phyloP scores from a whole-genome alignment of 2,113 vertebrate species.

The Cnemophilus loriae region DNA sequence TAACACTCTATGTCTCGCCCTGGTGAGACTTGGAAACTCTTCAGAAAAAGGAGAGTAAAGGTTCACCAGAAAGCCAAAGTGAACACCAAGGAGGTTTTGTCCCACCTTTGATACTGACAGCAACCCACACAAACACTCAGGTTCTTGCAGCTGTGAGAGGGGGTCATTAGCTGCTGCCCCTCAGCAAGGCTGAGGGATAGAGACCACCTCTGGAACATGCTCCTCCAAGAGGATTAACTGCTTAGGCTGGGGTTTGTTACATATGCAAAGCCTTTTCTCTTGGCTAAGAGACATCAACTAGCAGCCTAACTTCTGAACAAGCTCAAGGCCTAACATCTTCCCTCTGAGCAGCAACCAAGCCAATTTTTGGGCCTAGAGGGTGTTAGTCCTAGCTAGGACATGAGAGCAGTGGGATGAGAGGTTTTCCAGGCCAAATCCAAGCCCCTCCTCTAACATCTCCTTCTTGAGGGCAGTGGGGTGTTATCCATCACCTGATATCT shows the following conservation, averaged over 20 bases:
- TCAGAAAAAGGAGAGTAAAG: neutral
- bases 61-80: neutral
- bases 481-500: neutral
- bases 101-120: neutral
- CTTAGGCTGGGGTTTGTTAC: neutral
- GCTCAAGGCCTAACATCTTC: neutral
- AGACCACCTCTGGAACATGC: neutral
- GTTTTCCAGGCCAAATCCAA: neutral
- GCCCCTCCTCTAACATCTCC: neutral
- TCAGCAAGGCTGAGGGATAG: neutral
- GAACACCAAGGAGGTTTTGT: neutral
- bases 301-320: neutral
- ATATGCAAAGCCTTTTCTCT: neutral
- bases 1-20: neutral
- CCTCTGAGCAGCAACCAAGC: neutral
- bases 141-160: neutral
- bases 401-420: neutral
- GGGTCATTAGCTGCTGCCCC: neutral
- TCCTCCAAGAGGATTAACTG: neutral
- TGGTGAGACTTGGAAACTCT: neutral
- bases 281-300: neutral
- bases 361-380: neutral
- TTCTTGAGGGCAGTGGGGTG: neutral
- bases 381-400: neutral
- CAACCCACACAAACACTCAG: neutral